These are phyloP conservation scores for Acanthoscelides obtectus DNA, from an alignment of 2,888 invertebrate genomes.

Conservation along the genomic window DNA sequence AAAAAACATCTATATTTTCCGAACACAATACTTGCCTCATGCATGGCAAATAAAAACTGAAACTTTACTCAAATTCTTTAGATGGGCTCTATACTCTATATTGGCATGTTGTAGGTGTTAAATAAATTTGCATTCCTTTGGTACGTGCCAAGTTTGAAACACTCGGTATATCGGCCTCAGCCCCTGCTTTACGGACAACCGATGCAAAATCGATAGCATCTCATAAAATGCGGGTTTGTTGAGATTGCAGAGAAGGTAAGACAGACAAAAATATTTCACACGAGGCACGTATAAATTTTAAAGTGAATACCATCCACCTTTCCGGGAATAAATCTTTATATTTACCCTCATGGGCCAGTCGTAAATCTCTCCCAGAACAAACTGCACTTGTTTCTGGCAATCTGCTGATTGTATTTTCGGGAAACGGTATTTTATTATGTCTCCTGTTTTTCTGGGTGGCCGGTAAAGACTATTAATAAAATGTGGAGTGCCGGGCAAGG, in stretches of 20 bases:
- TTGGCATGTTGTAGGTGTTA: no score
- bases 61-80: no score
- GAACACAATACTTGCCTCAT: no score
- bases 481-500: no score
- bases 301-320: not conserved
- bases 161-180: no score
- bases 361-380: not conserved
- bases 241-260: slow-evolving; percentile 4
- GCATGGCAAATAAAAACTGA: no score
- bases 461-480: not conserved
- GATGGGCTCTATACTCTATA: no score
- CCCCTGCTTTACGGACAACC: no score
- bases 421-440: not conserved
- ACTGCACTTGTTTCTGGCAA: not conserved
- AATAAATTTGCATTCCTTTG: no score
- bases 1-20: no score
- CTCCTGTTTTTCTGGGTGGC: not conserved
- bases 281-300: slow-evolving; percentile 1
- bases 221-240: not conserved
- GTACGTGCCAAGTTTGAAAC: no score
- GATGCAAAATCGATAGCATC: not conserved
- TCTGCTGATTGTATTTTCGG: not conserved
- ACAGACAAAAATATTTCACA: not conserved
- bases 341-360: not conserved
- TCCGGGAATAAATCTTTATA: not conserved